Base-by-base conservation (phyloP, 2,797 vertebrate species). In the Hemitrygon akajei region DNA sequence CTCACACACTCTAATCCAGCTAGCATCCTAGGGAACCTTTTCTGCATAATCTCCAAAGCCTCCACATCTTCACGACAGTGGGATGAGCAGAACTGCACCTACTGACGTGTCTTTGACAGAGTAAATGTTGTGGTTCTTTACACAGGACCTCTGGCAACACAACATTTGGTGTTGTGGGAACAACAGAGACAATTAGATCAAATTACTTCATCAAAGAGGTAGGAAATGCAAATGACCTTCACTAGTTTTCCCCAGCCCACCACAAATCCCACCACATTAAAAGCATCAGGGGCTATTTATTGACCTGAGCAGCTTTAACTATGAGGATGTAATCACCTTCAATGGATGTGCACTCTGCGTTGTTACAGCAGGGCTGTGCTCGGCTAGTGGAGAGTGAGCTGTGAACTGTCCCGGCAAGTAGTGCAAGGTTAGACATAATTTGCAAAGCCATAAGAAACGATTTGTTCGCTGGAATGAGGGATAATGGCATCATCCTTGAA, bases 401-500 rank as follows among this genome's bases (percentile, higher is more conserved):
- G 86, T 34, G 63, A 89, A 37, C 86, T 66, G 2, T 18, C 27
- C 58, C 2, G 6, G 16, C 86, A 69, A 69, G 66, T 66, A 89
- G 69, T 69, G 86, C 86, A 89, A 69, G 86, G 60, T 89, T 69
- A 89, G 66, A 60, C 86, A 89, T 89, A 89, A 89, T 89, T 89
- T 89, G 86, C 20, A 69, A 56, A 89, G 37, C 47, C 14, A 37
- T 89, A 66, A 89, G 86, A 69, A 60, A n/a, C 60, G 66, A 69
- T 89, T 89, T 66, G 86, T 69, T 89, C 20, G 16, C 86, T 97
- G 96, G 96, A 96, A 96, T 97, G 96, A 97, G 97, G 96, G 95
- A 95, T 96, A 96, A 97, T 97, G 96, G 97, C 97, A 95, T 96
- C 96, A 96, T 96, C 97, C 97, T 97, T 94, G 96, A 97, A 97